Base-by-base conservation (phyloP, 2,797 vertebrate species). In the Parauchenoglanis punctatus region DNA sequence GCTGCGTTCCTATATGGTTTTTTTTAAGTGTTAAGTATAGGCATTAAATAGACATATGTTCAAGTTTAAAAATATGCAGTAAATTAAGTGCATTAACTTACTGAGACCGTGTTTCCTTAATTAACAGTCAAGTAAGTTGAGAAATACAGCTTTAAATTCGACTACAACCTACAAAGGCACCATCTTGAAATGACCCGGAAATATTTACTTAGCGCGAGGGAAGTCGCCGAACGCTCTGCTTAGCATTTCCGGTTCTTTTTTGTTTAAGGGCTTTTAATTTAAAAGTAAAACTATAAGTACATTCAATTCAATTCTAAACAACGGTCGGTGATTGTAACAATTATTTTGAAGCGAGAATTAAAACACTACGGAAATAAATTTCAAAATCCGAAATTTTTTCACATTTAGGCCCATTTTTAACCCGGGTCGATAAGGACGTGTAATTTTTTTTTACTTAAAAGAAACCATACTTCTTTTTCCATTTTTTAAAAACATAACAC, bases 121-220 rank as follows among this genome's bases (percentile, higher is more conserved):
- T 10, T 52, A 81, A 73, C 18, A 82, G 28, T 17, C 8, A 54
- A 49, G 28, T 23, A n/a, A 4, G 18, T 2, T 49, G 1, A 28
- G 49, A 81, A 46, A 73, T 15, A 52, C 40, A 13, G 52, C 40
- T 58, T 52, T 25, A n/a, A 81, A 31, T 46, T 12, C 63, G 5
- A 31, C 7, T 13, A 52, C 3, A 25, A 17, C 1, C 46, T 46
- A 11, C 25, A 40, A 44, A 25, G 70, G n/a, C 70, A 61, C 84
- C 87, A 88, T 88, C 28, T 88, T 88, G 65, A n/a, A 83, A 49
- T 35, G 58, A 83, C 58, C 7, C 81, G 80, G 80, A 83, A 87
- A 13, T 35, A 75, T 28, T 83, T 75, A n/a, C 5, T 13, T 7
- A 28, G 23, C 13, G 61, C 40, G 35, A 49, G 7, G 25, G 7